Percentiles rank a stretch among this genome's conserved stretches.
Conservation (phyloP, 2,797 vertebrate genomes). For the Bovichtus diacanthus region DNA sequence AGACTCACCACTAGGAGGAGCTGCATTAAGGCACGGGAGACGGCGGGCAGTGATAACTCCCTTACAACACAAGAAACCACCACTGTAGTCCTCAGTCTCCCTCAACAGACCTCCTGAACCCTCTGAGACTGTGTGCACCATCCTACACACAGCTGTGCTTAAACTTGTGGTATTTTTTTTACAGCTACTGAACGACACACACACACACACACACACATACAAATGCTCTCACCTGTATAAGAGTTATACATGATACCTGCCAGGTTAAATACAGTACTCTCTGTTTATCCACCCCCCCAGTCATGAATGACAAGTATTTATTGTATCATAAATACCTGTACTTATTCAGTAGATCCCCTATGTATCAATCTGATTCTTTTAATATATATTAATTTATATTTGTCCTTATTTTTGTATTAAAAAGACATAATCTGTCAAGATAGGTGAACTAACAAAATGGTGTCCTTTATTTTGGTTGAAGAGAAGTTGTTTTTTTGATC, state of each 20-base stretch:
- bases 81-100: constrained; percentile 59
- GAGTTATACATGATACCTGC: constrained; percentile 60
- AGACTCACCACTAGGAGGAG: constrained; percentile 76
- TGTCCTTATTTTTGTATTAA: constrained; percentile 99
- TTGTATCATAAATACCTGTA: constrained; percentile 98
- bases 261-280: constrained; percentile 67
- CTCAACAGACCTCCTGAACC: constrained; percentile 62
- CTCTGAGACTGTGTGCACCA: constrained; percentile 73
- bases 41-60: constrained; percentile 49
- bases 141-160: constrained; percentile 64
- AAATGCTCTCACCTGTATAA: constrained; percentile 62
- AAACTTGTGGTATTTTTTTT: constrained; percentile 69
- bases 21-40: constrained; percentile 62
- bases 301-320: constrained; percentile 97
- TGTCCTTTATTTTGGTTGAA: constrained; percentile 90
- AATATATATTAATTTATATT: constrained; percentile 99
- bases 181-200: constrained; percentile 76
- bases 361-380: constrained; percentile 96
- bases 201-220: constrained; percentile 43
- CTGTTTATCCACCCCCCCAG: constrained; percentile 64
- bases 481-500: constrained; percentile 86
- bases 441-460: constrained; percentile 95
- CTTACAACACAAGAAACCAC: constrained; percentile 53
- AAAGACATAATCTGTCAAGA: constrained; percentile 90
- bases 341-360: constrained; percentile 94